Evolutionary conservation across 2,888 invertebrate species (phyloP), one percentile per base, ranked within the genome.

Genomic region (Chrysomela aeneicollis): DNA sequence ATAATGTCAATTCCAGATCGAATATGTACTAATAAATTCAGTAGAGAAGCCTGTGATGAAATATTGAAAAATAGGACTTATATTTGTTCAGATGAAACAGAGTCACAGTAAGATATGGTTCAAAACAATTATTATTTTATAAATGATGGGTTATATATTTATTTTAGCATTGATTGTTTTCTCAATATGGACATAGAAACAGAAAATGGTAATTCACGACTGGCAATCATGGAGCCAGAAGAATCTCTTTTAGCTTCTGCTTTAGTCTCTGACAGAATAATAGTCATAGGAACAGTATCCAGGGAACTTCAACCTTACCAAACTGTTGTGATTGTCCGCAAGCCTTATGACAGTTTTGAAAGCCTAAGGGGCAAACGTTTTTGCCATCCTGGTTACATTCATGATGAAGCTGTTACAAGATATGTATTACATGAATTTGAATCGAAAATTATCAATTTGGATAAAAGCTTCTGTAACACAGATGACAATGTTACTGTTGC

Each of bases 301-400:
- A 21, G 59, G 70, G 74, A 32, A 30, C 42, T 63, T 50, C 61
- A 66, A 9, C 71, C 87, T 10, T 89, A 87, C 74, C 86, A 89
- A 78, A 84, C 87, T 0, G 90, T 89, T 3, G 87, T 87, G 0
- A 81, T 91, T 1, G 87, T 89, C 0, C 84, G 84, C 0, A 80
- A 75, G 12, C 80, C 76, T 26, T 85, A 86, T 72, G 80, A 78
- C 0, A 85, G 85, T 0, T 77, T 89, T 2, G 79, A 80, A 1
- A 84, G 83, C 9, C 80, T 90, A 0, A 81, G 80, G 15, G 85
- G 85, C 0, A 84, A 83, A 5, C 85, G 84, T 17, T 86, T 87
- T 77, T 91, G 91, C 71, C 90, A 90, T 79, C 90, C 90, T 0
- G 90, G 90, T 0, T 84, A 89, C 50, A 83, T 84, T 59, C 75